phyloP scores from a whole-genome alignment of 2,113 vertebrate genomes.

The Cryptoleucopteryx plumbea region DNA sequence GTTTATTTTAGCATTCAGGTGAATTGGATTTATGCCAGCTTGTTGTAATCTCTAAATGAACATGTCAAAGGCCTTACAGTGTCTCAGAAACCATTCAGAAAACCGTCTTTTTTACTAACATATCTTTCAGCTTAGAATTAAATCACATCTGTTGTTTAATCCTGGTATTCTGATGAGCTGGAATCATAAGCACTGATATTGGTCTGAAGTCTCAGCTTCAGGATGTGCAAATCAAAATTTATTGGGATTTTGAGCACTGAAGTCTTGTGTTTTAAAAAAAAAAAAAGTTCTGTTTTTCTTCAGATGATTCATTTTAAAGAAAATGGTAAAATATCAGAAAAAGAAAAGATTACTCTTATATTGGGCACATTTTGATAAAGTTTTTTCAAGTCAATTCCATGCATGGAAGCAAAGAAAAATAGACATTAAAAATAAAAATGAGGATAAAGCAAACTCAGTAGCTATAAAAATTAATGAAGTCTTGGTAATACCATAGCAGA shows the following conservation, averaged over 20 bases:
- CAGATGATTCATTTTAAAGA: neutral
- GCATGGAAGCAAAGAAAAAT: constrained; percentile 24
- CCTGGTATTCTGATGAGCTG: neutral
- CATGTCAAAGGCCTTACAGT: constrained; percentile 60
- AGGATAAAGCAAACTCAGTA: constrained; percentile 35
- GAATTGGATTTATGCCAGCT: constrained; percentile 66
- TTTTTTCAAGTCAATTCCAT: constrained; percentile 7
- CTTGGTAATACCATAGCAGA: constrained; percentile 25
- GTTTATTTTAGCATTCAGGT: constrained; percentile 53
- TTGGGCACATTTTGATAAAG: neutral
- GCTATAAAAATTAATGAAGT: constrained; percentile 56
- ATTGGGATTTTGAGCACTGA: neutral
- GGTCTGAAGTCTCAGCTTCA: neutral
- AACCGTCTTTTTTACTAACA: constrained; percentile 41
- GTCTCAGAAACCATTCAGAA: constrained; percentile 64
- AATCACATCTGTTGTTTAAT: constrained; percentile 42
- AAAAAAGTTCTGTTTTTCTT: neutral
- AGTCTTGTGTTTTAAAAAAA: neutral
- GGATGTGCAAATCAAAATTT: neutral
- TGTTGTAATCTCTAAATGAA: constrained; percentile 60
- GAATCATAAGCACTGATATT: neutral
- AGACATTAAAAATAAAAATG: constrained; percentile 34
- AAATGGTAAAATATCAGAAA: neutral
- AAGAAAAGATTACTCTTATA: neutral
- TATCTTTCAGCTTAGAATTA: constrained; percentile 61